Evolutionary conservation across 1,140 invertebrate species (phyloP), one percentile per base, ranked within the genome.

Genomic region (Calycopis cecrops): DNA sequence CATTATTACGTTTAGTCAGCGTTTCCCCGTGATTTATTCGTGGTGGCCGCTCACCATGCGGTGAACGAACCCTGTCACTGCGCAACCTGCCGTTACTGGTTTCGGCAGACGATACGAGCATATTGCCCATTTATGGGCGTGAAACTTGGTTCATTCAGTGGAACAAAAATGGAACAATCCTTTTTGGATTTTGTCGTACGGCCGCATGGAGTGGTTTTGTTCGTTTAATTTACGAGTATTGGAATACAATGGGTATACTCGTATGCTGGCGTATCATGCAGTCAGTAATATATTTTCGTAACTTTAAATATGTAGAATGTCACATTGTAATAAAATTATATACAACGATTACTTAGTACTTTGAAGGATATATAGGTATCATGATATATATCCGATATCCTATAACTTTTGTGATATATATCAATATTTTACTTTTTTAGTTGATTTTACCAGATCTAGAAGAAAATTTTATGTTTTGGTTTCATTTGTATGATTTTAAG

Each of bases 61-160:
- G 83, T 86, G 71, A 86, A 86, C 76, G 82, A 85, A 80, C 82
- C 74, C 70, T 81, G 77, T 79, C 76, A 77, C 73, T 67, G 68
- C 61, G 67, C 68, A 71, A 73, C 69, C 67, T 56, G 58, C 62
- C 65, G 60, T 70, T 82, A 76, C 82, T 73, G 76, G 80, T 86
- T 85, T 85, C 76, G 79, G 78, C 73, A 84, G 80, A 83, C 76
- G 72, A 63, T 74, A 68, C 71, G 62, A 72, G 59, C 66, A 68
- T 76, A 79, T 81, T 73, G 64, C 69, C 73, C 76, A 71, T 73
- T 73, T 77, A 79, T 75, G 72, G 65, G 54, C 60, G 66, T 66
- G 57, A 72, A 79, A 77, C 65, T 67, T 60, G 38, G 52, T 38
- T 69, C 79, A 80, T 80, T 79, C 72, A 76, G 67, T 60, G 67